Evolutionary conservation across 1,140 invertebrate genomes (phyloP).

Genomic region (Metaphire vulgaris): DNA sequence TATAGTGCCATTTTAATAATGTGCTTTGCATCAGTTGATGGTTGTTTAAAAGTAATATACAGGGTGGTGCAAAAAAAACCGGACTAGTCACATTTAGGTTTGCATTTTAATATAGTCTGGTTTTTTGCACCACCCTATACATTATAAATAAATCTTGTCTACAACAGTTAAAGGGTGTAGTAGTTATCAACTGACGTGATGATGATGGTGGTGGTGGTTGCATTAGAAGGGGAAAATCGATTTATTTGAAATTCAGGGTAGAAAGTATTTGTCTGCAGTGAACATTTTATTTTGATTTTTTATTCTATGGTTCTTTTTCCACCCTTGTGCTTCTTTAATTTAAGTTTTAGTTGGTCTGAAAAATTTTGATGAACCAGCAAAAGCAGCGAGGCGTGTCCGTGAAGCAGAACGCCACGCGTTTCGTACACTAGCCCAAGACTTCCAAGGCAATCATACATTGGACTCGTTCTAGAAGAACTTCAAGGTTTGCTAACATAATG

Average conservation of each 20-base stretch:
- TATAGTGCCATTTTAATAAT: no score
- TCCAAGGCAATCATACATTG: conserved; percentile 5
- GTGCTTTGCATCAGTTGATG: no score
- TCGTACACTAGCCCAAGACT: background rate
- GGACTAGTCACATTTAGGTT: no score
- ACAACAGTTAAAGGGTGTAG: no score
- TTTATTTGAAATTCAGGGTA: background rate
- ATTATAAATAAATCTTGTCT: no score
- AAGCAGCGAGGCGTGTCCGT: background rate
- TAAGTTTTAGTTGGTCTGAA: background rate
- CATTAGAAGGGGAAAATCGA: no score
- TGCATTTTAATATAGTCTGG: no score
- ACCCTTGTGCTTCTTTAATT: background rate
- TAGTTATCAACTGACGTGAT: no score
- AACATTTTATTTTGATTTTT: background rate
- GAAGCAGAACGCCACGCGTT: background rate
- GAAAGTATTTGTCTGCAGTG: background rate
- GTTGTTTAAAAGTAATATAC: no score
- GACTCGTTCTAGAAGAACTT: background rate
- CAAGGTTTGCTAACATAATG: background rate
- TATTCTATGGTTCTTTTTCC: background rate
- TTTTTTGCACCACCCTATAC: no score
- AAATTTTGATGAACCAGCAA: background rate
- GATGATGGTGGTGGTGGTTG: no score
- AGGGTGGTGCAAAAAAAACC: no score